phyloP scores from a whole-genome alignment of 1,140 invertebrate genomes.

The Condylostylus longicornis region DNA sequence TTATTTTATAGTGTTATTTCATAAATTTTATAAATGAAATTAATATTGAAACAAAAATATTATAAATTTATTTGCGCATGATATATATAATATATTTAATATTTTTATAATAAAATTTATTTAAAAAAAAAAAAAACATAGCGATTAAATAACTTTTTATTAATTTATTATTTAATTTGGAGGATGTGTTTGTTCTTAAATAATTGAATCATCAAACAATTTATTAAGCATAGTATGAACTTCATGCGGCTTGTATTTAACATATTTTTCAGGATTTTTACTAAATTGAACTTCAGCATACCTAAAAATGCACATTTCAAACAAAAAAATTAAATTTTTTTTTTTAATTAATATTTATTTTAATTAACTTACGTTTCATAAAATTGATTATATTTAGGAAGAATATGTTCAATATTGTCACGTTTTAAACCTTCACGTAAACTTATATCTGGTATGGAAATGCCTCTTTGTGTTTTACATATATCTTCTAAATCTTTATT shows the following conservation, averaged over 20 bases:
- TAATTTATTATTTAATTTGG: no score
- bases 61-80: no score
- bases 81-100: no score
- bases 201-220: slow-evolving; percentile 75
- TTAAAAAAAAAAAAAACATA: no score
- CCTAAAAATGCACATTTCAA: slow-evolving; percentile 30
- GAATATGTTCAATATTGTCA: slow-evolving; percentile 71
- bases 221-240: slow-evolving; percentile 60
- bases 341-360: not conserved
- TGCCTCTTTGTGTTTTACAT: slow-evolving; percentile 66
- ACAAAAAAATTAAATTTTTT: not conserved
- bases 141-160: no score
- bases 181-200: no score
- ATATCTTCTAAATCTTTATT: slow-evolving; percentile 92
- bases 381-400: slow-evolving; percentile 70
- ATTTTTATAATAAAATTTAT: no score
- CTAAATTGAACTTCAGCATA: slow-evolving; percentile 63
- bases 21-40: no score
- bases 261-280: slow-evolving; percentile 88
- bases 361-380: slow-evolving; percentile 46
- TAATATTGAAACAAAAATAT: no score
- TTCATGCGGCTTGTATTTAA: slow-evolving; percentile 79
- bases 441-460: slow-evolving; percentile 85
- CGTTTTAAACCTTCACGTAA: slow-evolving; percentile 64
- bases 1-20: no score